Evolutionary conservation across 2,797 vertebrate genomes (phyloP).

Genomic region (Merluccius polli): DNA sequence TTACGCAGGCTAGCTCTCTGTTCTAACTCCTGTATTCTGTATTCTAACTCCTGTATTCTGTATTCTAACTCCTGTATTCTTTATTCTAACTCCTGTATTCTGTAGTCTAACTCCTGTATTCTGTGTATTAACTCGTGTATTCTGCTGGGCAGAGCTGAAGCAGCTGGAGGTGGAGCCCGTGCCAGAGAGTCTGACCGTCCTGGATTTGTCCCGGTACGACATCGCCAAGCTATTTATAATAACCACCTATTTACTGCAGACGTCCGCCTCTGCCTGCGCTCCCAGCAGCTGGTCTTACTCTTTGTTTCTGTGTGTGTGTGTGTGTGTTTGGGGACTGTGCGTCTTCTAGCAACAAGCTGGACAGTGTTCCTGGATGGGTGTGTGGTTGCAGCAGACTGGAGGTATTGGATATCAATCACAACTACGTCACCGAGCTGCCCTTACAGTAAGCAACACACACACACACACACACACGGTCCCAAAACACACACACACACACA

Average conservation of each 20-base stretch:
- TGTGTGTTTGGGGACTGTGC: background rate
- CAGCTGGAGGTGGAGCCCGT: conserved; percentile 85
- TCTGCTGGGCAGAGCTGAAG: conserved; percentile 75
- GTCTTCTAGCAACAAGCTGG: conserved; percentile 82
- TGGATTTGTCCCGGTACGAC: conserved; percentile 92
- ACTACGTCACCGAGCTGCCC: conserved; percentile 86
- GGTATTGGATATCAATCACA: conserved; percentile 88
- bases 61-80: too few relatives aligned
- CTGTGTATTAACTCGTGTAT: background rate
- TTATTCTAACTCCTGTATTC: too few relatives aligned
- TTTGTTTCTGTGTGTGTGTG: background rate
- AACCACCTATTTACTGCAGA: conserved; percentile 17
- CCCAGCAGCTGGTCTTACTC: background rate
- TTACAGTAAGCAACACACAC: conserved; percentile 74
- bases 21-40: too few relatives aligned
- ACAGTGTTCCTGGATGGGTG: conserved; percentile 85
- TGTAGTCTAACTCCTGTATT: too few relatives aligned
- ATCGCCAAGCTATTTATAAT: background rate
- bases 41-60: too few relatives aligned
- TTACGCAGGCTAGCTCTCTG: background rate
- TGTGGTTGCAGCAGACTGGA: conserved; percentile 87
- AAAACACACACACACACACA: conserved; percentile 11
- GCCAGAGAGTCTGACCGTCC: conserved; percentile 80
- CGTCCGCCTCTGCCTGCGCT: background rate
- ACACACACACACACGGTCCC: too few relatives aligned